These are phyloP conservation scores for Coleophora deauratella DNA, from an alignment of 2,888 invertebrate species.

Conservation along the genomic window DNA sequence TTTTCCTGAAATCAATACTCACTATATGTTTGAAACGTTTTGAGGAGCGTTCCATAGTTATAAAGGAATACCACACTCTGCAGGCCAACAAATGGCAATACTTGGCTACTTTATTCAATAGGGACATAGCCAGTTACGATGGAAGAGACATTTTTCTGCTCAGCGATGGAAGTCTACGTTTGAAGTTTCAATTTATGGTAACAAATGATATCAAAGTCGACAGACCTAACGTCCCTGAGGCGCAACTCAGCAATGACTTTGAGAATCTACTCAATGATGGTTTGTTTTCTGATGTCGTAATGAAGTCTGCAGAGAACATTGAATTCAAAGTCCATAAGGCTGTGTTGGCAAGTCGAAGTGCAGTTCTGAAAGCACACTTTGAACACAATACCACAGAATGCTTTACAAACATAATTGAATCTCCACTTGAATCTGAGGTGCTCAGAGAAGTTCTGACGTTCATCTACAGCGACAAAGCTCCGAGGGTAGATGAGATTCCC, in stretches of 20 bases:
- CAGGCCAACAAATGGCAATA: slow-evolving; percentile 65
- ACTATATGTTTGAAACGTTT: slow-evolving; percentile 56
- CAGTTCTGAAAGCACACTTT: slow-evolving; percentile 60
- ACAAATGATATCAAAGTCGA: slow-evolving; percentile 57
- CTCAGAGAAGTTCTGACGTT: slow-evolving; percentile 53
- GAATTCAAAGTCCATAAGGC: slow-evolving; percentile 61
- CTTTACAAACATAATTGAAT: slow-evolving; percentile 50
- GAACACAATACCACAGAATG: slow-evolving; percentile 61
- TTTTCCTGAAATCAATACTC: slow-evolving; percentile 54
- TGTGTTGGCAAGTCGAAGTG: slow-evolving; percentile 56
- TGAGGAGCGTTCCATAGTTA: slow-evolving; percentile 56
- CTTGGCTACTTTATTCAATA: slow-evolving; percentile 52
- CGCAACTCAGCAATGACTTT: slow-evolving; percentile 55
- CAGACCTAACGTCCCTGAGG: slow-evolving; percentile 37
- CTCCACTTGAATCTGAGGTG: slow-evolving; percentile 53
- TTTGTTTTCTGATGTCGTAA: slow-evolving; percentile 54
- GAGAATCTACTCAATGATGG: slow-evolving; percentile 52
- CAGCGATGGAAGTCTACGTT: slow-evolving; percentile 51
- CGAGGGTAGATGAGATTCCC: slow-evolving; percentile 58
- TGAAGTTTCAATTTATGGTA: slow-evolving; percentile 60
- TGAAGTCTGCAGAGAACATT: slow-evolving; percentile 52
- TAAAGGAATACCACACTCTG: slow-evolving; percentile 57
- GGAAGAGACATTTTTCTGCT: slow-evolving; percentile 47
- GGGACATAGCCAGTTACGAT: slow-evolving; percentile 48
- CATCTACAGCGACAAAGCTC: slow-evolving; percentile 61